phyloP scores from a whole-genome alignment of 2,888 invertebrate species.

The Cheilosia urbana region DNA sequence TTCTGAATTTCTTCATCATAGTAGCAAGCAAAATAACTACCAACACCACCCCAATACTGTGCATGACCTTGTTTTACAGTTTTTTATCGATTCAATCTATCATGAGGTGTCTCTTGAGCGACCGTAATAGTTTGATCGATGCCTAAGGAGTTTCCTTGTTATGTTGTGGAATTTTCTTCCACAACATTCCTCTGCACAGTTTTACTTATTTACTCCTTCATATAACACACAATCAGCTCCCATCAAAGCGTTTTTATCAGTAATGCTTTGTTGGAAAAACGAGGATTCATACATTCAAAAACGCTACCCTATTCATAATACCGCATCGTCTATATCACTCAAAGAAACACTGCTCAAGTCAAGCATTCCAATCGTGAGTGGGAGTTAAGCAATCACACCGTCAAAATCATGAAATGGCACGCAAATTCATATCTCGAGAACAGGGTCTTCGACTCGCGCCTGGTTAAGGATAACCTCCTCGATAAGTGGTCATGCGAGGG shows the following conservation, averaged over 20 bases:
- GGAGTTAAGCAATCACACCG: constrained; percentile 38
- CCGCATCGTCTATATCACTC: constrained; percentile 79
- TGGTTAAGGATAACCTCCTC: constrained; percentile 82
- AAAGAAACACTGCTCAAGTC: constrained; percentile 81
- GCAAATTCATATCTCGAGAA: constrained; percentile 82
- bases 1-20: not conserved
- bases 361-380: constrained; percentile 83
- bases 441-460: constrained; percentile 82
- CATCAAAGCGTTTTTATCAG: not conserved
- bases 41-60: not conserved
- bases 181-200: constrained; percentile 43
- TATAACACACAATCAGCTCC: constrained; percentile 1
- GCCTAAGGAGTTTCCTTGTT: not conserved
- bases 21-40: not conserved
- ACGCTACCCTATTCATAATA: constrained; percentile 80
- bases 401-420: constrained; percentile 79
- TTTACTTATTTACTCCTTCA: not conserved
- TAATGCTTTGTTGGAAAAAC: constrained; percentile 82
- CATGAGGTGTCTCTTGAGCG: constrained; percentile 31
- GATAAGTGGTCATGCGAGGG: constrained; percentile 81
- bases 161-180: constrained; percentile 36
- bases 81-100: constrained; percentile 5
- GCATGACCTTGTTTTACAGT: constrained; percentile 5
- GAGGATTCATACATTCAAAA: constrained; percentile 80
- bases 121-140: constrained; percentile 52